Conservation (phyloP, 2,888 invertebrate species). For the Ectobius pallidus region DNA sequence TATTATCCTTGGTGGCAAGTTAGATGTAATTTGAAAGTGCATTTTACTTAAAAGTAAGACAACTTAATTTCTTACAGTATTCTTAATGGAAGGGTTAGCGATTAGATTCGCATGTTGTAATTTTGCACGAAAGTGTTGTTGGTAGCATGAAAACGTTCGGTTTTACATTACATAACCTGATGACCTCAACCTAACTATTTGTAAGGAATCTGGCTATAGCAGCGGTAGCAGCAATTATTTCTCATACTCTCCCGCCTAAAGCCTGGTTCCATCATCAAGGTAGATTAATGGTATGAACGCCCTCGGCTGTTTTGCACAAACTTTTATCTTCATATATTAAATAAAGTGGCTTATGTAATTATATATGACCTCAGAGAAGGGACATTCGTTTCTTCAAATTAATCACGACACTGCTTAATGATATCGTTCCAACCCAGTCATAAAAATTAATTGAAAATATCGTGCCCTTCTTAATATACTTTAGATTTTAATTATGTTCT, state of each 20-base stretch:
- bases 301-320: neutral
- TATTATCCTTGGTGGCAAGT: too few relatives aligned
- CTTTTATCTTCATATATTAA: neutral
- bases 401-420: neutral
- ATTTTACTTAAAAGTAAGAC: too few relatives aligned
- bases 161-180: neutral
- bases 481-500: too few relatives aligned
- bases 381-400: neutral
- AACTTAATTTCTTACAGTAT: too few relatives aligned
- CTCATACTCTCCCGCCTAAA: neutral
- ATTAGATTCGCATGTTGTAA: too few relatives aligned
- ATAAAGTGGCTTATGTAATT: neutral
- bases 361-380: neutral
- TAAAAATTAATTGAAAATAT: slow-evolving; percentile 1
- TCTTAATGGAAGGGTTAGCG: too few relatives aligned
- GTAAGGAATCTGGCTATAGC: too few relatives aligned
- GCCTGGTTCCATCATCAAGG: neutral
- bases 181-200: neutral
- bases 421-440: neutral
- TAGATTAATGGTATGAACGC: neutral
- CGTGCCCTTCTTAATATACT: too few relatives aligned
- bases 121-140: neutral
- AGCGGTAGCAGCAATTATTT: slow-evolving; percentile 7
- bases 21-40: too few relatives aligned
- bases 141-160: neutral